Conservation (phyloP, 2,888 invertebrate species). For the Drosophila nr. perissopoda region DNA sequence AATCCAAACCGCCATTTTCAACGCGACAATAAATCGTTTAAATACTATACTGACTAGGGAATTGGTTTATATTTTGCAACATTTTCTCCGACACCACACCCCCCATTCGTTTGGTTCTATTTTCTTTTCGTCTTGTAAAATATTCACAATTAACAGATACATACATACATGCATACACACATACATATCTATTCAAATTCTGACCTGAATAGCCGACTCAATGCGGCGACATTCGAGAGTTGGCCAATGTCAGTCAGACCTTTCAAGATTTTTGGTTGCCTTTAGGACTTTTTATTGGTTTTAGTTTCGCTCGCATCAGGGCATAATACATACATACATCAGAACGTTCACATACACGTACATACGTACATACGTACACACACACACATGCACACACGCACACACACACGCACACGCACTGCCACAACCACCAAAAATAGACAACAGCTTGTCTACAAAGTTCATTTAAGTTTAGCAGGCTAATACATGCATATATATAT, state of each 20-base stretch:
- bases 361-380: neutral
- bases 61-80: neutral
- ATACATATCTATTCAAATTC: neutral
- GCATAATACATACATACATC: neutral
- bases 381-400: neutral
- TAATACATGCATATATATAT: conserved; percentile 22
- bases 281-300: conserved; percentile 7
- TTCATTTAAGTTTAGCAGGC: conserved; percentile 45
- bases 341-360: neutral
- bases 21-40: conserved; percentile 6
- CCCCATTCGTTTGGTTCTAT: conserved; percentile 13
- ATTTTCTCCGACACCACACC: conserved; percentile 12
- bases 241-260: neutral
- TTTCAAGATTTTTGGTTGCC: conserved; percentile 11
- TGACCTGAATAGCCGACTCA: neutral
- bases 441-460: conserved; percentile 32
- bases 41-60: neutral
- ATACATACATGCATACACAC: neutral
- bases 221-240: neutral
- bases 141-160: conserved; percentile 12
- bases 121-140: conserved; percentile 29
- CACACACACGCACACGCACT: conserved; percentile 3
- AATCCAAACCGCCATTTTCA: neutral
- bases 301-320: conserved; percentile 4
- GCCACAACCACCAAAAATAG: conserved; percentile 11